These are phyloP conservation scores for Anoncus sp. DNA, from an alignment of 2,888 invertebrate species.

Conservation along the genomic window DNA sequence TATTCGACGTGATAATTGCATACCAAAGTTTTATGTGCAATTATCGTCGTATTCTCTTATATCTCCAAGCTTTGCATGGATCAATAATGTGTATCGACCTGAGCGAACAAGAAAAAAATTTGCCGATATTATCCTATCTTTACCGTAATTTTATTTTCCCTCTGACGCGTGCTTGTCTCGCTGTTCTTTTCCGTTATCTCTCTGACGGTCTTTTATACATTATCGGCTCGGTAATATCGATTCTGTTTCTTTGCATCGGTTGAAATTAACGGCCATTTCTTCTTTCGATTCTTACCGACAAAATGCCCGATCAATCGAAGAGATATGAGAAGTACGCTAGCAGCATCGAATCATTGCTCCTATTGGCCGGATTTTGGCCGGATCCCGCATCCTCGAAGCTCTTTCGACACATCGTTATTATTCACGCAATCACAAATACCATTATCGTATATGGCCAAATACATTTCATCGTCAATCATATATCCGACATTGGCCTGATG, in stretches of 20 bases:
- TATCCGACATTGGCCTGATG: background rate
- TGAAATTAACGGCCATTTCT: background rate
- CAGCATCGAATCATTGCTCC: slow-evolving; percentile 27
- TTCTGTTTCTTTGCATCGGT: background rate
- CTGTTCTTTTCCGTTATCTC: too few relatives aligned
- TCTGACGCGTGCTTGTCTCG: background rate
- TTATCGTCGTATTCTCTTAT: background rate
- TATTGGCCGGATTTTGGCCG: slow-evolving; percentile 56
- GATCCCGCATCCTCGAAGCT: slow-evolving; percentile 15
- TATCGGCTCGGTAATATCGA: background rate
- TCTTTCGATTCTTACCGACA: background rate
- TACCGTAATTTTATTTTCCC: background rate
- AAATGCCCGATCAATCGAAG: slow-evolving; percentile 28
- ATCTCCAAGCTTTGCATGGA: background rate
- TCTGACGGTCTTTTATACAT: background rate
- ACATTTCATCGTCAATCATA: background rate
- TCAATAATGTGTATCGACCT: background rate
- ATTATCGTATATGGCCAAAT: background rate
- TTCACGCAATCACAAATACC: background rate
- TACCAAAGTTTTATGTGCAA: too few relatives aligned
- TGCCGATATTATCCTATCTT: background rate
- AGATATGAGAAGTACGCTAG: slow-evolving; percentile 34
- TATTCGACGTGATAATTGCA: background rate
- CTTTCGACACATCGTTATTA: slow-evolving; percentile 13
- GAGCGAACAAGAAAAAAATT: background rate